Conservation (phyloP, 1,140 invertebrate species). For the Papilio glaucus region DNA sequence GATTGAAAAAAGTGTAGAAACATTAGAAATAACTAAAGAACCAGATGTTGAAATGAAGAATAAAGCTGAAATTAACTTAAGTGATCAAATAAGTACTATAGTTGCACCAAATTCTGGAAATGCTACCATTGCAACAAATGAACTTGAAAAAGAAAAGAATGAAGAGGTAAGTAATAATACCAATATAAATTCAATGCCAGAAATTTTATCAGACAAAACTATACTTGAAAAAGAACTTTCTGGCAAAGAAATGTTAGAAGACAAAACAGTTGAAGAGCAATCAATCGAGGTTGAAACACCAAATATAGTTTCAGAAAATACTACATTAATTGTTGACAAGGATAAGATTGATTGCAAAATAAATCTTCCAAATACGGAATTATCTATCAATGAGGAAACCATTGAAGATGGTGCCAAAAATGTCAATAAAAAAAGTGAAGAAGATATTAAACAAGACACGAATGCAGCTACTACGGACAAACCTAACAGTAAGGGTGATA, state of each 20-base stretch:
- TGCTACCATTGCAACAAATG: neutral
- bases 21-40: constrained; percentile 11
- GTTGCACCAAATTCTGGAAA: neutral
- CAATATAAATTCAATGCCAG: neutral
- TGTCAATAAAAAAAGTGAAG: constrained; percentile 37
- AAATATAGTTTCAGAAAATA: constrained; percentile 14
- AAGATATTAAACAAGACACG: constrained; percentile 29
- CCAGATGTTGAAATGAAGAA: constrained; percentile 32
- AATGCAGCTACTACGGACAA: no score
- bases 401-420: neutral
- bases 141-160: constrained; percentile 26
- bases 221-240: constrained; percentile 16
- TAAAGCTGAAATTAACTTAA: constrained; percentile 24
- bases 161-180: constrained; percentile 30
- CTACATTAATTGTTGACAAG: constrained; percentile 32
- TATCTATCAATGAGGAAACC: constrained; percentile 19
- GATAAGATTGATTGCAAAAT: constrained; percentile 23
- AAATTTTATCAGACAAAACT: no score
- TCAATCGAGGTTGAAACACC: neutral
- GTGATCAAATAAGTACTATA: neutral
- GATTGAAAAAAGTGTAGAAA: neutral
- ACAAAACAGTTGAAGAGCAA: constrained; percentile 33
- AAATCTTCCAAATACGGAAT: constrained; percentile 20
- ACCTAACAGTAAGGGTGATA: no score
- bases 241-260: constrained; percentile 28